Percentiles rank a stretch among this genome's conserved stretches.
Evolutionary conservation across 2,797 vertebrate species (phyloP).

Genomic region (Crocodylus rhombifer): DNA sequence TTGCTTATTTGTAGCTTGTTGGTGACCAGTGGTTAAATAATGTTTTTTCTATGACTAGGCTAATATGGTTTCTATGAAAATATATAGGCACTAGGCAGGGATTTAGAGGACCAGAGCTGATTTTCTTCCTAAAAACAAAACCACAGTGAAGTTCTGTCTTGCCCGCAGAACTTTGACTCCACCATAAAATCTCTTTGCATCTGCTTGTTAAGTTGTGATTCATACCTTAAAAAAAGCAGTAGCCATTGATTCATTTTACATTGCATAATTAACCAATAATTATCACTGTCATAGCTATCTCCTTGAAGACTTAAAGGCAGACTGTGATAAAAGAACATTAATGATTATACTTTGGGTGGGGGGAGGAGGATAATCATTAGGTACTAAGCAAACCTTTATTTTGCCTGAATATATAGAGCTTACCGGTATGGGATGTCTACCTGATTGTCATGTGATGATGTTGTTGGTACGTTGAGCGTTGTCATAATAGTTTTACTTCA

Average conservation of each 20-base stretch:
- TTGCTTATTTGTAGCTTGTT: neutral
- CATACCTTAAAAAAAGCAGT: slow-evolving; percentile 33
- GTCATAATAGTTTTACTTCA: neutral
- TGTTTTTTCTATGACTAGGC: neutral
- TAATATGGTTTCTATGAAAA: neutral
- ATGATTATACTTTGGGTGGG: slow-evolving; percentile 10
- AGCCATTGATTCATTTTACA: slow-evolving; percentile 43
- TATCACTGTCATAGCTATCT: slow-evolving; percentile 51
- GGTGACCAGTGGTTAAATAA: neutral
- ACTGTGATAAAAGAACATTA: slow-evolving; percentile 42
- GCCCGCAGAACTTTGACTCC: neutral
- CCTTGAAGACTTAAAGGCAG: neutral
- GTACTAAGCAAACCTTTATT: slow-evolving; percentile 30
- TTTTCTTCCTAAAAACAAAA: neutral
- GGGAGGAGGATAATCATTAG: slow-evolving; percentile 32
- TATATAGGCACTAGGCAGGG: neutral
- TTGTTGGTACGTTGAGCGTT: neutral
- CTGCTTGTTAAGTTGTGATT: slow-evolving; percentile 34
- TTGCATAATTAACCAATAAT: slow-evolving; percentile 26
- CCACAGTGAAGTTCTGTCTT: neutral
- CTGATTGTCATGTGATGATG: neutral
- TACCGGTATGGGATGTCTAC: neutral
- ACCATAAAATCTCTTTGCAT: neutral
- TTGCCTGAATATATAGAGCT: neutral
- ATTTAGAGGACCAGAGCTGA: slow-evolving; percentile 1